Base-by-base conservation (phyloP, 1,140 invertebrate species). In the Tetramorium parvispinum region DNA sequence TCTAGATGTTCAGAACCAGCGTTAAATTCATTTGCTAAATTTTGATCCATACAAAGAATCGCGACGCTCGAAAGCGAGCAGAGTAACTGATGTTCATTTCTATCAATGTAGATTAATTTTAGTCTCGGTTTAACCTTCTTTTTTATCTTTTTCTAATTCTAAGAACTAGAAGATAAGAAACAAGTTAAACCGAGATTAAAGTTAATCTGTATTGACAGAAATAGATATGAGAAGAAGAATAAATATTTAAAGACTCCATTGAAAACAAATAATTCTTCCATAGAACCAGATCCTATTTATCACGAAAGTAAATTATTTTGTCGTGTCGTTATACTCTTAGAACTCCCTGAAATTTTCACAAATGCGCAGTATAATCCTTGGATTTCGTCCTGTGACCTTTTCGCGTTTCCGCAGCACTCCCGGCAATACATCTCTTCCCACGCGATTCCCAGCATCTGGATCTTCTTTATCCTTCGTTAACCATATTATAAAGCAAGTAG, bases 391-490 rank as follows among this genome's bases (percentile, higher is more conserved):
- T 16, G 78, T 82, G 78, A 82, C 78, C 78, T 71, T 82, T 82
- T 57, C 65, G 11, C 37, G 40, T 71, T 82, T 70, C 51, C 65
- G 11, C 61, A 18, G 32, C 78, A 57, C 49, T 65, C 82, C 53
- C 59, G 59, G 81, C 75, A 68, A 83, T 70, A 70, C 61, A 79
- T 79, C 53, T 76, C 27, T 24, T 18, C 61, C 73, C 49, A 66
- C 83, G 76, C 75, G n/a, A 18, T 40, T 81, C 75, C 32, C 43
- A 55, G n/a, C 51, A 43, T 40, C 37, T 81, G 78, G 46, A 43
- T 68, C 49, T 43, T 70, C 63, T 81, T 70, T 46, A 70, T 81
- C 65, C 49, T 71, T 82, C 65, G 51, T 82, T 82, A 82, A 82
- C 49, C 37, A 10, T 71, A 82, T 82, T 82, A 82, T 71, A 71